Conservation (phyloP, 2,888 invertebrate species). For the Drosophila diplacantha region DNA sequence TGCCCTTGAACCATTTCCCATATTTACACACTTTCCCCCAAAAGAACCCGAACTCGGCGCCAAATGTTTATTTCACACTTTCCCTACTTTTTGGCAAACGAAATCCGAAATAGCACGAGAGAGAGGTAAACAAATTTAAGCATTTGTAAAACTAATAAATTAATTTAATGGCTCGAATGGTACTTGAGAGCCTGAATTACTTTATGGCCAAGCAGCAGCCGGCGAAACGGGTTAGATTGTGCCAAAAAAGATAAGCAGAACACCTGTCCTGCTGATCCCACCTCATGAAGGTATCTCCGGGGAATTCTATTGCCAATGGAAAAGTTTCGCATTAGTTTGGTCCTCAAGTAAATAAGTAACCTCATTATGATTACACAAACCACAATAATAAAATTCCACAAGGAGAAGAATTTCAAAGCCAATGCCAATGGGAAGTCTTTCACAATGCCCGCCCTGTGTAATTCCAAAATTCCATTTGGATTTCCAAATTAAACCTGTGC, state of each 20-base stretch:
- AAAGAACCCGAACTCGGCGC: neutral
- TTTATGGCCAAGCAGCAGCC: constrained; percentile 41
- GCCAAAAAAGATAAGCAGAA: constrained; percentile 38
- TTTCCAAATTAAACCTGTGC: constrained; percentile 44
- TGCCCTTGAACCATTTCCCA: constrained; percentile 33
- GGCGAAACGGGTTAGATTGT: constrained; percentile 15
- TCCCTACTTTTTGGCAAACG: constrained; percentile 33
- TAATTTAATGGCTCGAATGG: constrained; percentile 53
- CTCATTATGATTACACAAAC: constrained; percentile 27
- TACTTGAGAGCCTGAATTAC: constrained; percentile 40
- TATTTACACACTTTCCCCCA: constrained; percentile 29
- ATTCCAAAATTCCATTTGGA: constrained; percentile 32
- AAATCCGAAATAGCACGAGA: constrained; percentile 14
- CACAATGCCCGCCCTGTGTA: constrained; percentile 24
- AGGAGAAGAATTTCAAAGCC: constrained; percentile 35
- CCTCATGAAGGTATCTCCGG: constrained; percentile 17
- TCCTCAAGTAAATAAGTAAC: constrained; percentile 26
- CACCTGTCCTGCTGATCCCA: constrained; percentile 42
- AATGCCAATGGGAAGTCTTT: constrained; percentile 28
- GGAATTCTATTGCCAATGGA: constrained; percentile 3
- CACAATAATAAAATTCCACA: constrained; percentile 19
- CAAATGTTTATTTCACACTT: constrained; percentile 33
- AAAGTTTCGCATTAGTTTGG: constrained; percentile 20
- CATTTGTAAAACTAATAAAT: constrained; percentile 65
- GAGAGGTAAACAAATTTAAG: constrained; percentile 53